Evolutionary conservation across 2,888 invertebrate species (phyloP), one percentile per base, ranked within the genome.

Genomic region (Uropetala carovei): DNA sequence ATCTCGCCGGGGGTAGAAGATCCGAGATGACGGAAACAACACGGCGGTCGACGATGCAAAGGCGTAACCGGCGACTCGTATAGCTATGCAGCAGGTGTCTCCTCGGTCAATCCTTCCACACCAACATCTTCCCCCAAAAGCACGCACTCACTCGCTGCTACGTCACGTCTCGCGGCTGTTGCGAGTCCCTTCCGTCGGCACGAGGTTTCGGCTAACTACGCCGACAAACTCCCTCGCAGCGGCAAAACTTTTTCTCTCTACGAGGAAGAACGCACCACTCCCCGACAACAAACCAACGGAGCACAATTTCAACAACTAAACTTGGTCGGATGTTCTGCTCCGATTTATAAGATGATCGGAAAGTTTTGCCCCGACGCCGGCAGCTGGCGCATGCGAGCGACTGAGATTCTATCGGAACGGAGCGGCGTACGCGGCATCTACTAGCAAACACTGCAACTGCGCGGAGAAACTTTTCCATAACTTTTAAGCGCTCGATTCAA

Each of bases 331-430:
- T 64, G 43, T 64, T 89, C 68, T 64, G 89, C 89, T 68, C 43
- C 64, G 89, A 64, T 60, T 89, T 89, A 89, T 89, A 89, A 89
- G 89, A 68, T 30, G 64, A 18, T 68, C 64, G 1, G 64, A 18
- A 18, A 89, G 89, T 43, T 64, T 60, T 56, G 89, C 64, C 60
- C 89, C 64, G 43, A 60, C 16, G 64, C 64, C 89, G 89, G 60
- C 64, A 64, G 64, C 43, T 43, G 60, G 64, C 43, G 64, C 89
- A 11, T 18, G 68, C 60, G 27, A 43, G 89, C 60, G 27, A 14
- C 27, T 59, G 64, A 43, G 89, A n/a, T 30, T 43, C 16, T 18
- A 64, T 18, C 4, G 75, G 22, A 13, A 27, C 22, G 22, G 22
- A 22, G 75, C 18, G 9, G 75, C 27, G 75, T 27, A 75, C 75